Base-by-base conservation (phyloP, 2,888 invertebrate genomes). In the Phaonia tiefii region DNA sequence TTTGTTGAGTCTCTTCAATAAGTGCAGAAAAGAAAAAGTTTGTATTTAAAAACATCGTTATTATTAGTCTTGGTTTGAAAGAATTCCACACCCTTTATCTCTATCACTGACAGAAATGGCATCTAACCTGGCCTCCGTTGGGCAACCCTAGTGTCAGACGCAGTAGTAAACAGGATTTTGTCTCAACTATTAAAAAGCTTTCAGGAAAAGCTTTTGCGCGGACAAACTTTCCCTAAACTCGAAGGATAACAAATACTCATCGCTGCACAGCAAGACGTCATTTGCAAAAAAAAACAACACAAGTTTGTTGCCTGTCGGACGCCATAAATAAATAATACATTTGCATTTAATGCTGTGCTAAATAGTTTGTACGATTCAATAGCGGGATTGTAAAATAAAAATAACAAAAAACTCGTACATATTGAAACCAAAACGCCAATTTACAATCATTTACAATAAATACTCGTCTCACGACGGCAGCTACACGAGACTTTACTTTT, bases 181-280 rank as follows among this genome's bases (percentile, higher is more conserved):
- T 54, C 76, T 22, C 0, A 39, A 56, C 39, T 76, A 25, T 1
- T 10, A 26, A 0, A 25, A 66, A 71, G 77, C 78, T 69, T 70
- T 66, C n/a, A 25, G 13, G 10, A 11, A 25, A 65, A 71, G 77
- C 78, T 69, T 70, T 66, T 20, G 11, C 2, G 25, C 8, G 11
- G 26, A 10, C 11, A 54, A 7, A n/a, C 25, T 13, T 7, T 11
- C 4, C 54, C 8, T 25, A 46, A 7, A 13, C 13, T 54, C 10
- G 13, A 69, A 77, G 79, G 74, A 79, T 79, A 74, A 70, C 69
- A 58, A 67, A 78, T 54, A 56, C 22, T 79, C 51, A 58, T 26
- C 71, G 56, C 56, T 65, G 44, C 65, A 66, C 46, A 72, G 72
- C 46, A 79, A 65, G 65, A 69, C 70, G 70, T 70, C 65, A 79